These are phyloP conservation scores for Psammodynastes pulverulentus DNA, from an alignment of 2,113 vertebrate species.

Conservation along the genomic window DNA sequence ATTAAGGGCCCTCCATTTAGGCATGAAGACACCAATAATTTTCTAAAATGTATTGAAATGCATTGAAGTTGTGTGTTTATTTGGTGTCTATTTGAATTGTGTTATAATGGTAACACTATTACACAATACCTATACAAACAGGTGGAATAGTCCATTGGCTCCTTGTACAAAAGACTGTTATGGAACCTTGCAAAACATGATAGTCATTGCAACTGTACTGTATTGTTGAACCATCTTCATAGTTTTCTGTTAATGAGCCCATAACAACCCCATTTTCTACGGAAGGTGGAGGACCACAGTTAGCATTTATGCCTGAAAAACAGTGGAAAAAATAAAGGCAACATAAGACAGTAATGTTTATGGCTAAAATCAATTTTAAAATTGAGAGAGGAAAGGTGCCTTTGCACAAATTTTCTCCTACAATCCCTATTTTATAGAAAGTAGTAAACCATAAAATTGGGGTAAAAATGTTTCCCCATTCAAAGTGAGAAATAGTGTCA, in stretches of 20 bases:
- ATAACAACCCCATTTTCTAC: constrained; percentile 59
- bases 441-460: not conserved
- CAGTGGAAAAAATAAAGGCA: not conserved
- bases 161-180: constrained; percentile 54
- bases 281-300: constrained; percentile 65
- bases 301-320: constrained; percentile 27
- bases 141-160: constrained; percentile 67
- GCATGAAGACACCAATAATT: not conserved
- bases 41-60: not conserved
- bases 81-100: not conserved
- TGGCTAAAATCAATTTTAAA: not conserved
- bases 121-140: constrained; percentile 65
- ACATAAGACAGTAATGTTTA: not conserved
- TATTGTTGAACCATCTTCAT: constrained; percentile 65
- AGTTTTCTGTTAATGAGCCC: constrained; percentile 27
- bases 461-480: not conserved
- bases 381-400: too few relatives aligned
- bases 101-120: not conserved
- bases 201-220: constrained; percentile 65
- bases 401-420: not conserved
- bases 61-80: not conserved
- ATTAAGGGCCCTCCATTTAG: not conserved
- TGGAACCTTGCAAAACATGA: constrained; percentile 67
- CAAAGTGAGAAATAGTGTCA: not conserved
- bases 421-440: not conserved